phyloP scores from a whole-genome alignment of 2,888 invertebrate species.

The Acanthosepion lycidas region DNA sequence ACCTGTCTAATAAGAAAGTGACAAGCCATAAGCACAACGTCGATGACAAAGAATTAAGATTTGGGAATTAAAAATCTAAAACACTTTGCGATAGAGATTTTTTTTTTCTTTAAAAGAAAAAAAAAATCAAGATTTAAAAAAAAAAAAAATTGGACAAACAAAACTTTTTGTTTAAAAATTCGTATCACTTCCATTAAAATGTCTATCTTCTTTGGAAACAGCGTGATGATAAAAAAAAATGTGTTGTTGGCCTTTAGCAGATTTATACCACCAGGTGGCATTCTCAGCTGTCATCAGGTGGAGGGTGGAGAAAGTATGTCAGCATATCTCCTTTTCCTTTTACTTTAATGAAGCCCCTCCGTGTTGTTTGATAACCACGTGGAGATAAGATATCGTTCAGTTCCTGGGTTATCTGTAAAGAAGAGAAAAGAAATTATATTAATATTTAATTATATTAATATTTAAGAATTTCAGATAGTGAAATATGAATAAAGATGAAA shows the following conservation, averaged over 20 bases:
- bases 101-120: background rate
- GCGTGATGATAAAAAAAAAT: background rate
- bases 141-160: background rate
- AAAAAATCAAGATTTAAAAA: background rate
- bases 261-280: conserved; percentile 50
- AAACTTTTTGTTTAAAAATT: background rate
- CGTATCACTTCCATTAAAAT: background rate
- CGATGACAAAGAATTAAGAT: background rate
- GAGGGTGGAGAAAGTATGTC: conserved; percentile 87
- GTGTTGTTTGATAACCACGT: conserved; percentile 84
- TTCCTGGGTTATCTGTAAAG: conserved; percentile 89
- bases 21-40: background rate
- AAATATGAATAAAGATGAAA: too few relatives aligned
- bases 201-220: background rate
- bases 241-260: conserved; percentile 50
- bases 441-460: too few relatives aligned
- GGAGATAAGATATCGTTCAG: conserved; percentile 84
- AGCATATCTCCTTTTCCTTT: conserved; percentile 97
- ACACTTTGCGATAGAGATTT: background rate
- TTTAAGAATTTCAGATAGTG: too few relatives aligned
- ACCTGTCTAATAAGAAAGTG: background rate
- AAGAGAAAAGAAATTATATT: background rate
- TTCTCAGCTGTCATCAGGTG: conserved; percentile 43
- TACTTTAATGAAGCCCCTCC: conserved; percentile 90
- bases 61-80: background rate